Conservation (phyloP, 2,888 invertebrate genomes). For the Polydrusus cervinus region DNA sequence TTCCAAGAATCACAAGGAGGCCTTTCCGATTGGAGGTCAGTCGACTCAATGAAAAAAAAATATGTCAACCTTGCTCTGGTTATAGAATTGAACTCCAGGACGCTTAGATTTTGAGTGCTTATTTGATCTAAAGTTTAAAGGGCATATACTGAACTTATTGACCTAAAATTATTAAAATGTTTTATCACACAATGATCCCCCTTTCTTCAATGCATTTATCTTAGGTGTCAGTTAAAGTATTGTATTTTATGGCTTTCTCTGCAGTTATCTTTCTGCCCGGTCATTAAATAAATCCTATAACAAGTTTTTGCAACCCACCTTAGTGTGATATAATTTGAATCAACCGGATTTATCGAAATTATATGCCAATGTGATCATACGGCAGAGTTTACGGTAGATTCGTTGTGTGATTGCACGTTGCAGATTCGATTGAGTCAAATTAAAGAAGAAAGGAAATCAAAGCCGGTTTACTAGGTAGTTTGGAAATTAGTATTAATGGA, state of each 20-base stretch:
- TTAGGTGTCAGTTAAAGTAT: neutral
- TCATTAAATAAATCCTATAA: constrained; percentile 31
- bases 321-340: constrained; percentile 37
- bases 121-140: too few relatives aligned
- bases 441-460: constrained; percentile 3
- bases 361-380: constrained; percentile 41
- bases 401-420: constrained; percentile 33
- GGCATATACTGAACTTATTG: too few relatives aligned
- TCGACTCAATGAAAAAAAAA: too few relatives aligned
- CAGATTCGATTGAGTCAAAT: constrained; percentile 1
- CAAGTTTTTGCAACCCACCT: constrained; percentile 26
- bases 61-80: too few relatives aligned
- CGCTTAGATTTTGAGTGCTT: too few relatives aligned
- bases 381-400: constrained; percentile 39
- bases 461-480: constrained; percentile 13
- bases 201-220: neutral
- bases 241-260: neutral
- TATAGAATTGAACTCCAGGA: too few relatives aligned
- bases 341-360: constrained; percentile 40
- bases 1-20: too few relatives aligned
- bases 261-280: neutral
- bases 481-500: constrained; percentile 19
- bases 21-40: too few relatives aligned
- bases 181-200: neutral
- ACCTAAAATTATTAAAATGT: too few relatives aligned